Evolutionary conservation across 2,113 vertebrate species (phyloP).

Genomic region (Cavia porcellus): DNA sequence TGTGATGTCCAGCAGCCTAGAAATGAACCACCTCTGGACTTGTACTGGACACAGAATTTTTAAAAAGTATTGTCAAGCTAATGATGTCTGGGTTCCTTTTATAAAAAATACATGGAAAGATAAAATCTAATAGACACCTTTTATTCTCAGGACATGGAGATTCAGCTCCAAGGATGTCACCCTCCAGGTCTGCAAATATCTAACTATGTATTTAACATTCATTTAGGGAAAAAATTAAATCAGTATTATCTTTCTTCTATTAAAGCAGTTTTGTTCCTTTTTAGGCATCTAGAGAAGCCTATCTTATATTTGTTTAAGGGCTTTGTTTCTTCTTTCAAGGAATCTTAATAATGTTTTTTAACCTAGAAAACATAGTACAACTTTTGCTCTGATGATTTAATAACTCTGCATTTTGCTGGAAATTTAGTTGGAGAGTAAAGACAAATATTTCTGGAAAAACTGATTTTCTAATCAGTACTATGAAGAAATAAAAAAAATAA

Average conservation of each 20-base stretch:
- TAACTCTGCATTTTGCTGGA: background rate
- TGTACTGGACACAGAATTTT: background rate
- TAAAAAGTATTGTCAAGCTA: background rate
- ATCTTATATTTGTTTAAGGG: background rate
- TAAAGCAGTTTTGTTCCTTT: background rate
- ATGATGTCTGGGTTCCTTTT: background rate
- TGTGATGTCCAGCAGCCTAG: background rate
- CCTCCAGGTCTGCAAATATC: background rate
- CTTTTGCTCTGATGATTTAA: background rate
- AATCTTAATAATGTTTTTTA: background rate
- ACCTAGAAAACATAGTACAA: background rate
- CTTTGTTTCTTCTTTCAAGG: background rate
- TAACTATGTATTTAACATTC: background rate
- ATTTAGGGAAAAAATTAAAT: background rate
- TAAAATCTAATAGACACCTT: background rate
- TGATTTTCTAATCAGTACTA: background rate
- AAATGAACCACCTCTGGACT: background rate
- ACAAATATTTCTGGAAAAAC: background rate
- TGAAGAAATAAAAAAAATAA: background rate
- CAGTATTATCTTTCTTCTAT: background rate
- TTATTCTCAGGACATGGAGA: background rate
- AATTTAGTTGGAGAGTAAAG: slow-evolving; percentile 21
- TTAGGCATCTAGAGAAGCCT: background rate
- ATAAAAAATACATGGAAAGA: background rate
- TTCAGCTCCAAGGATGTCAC: background rate